Evolutionary conservation across 2,888 invertebrate genomes (phyloP).

Genomic region (Eupithecia dodoneata): DNA sequence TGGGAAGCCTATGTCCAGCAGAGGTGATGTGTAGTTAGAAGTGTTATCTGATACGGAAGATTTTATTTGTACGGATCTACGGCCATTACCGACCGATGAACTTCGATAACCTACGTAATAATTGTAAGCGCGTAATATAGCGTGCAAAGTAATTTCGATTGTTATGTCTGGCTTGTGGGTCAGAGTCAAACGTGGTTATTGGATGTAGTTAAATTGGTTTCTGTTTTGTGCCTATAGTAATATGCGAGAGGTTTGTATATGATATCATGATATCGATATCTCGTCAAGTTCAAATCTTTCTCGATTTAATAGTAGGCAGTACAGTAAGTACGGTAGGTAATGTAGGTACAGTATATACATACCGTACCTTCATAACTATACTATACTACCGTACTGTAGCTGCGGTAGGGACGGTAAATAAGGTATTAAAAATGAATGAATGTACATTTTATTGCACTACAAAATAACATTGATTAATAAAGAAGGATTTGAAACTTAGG

Average conservation of each 20-base stretch:
- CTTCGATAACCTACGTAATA: conserved; percentile 17
- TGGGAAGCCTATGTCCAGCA: too few species aligned
- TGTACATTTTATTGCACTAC: too few species aligned
- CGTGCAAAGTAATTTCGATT: conserved; percentile 17
- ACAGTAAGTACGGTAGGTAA: too few species aligned
- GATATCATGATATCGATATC: not conserved
- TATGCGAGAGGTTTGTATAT: not conserved
- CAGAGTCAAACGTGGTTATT: conserved; percentile 17
- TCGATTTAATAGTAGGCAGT: not conserved
- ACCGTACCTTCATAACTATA: too few species aligned
- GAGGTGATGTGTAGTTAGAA: not conserved
- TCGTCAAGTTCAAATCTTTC: not conserved
- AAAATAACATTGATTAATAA: too few species aligned
- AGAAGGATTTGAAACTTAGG: too few species aligned
- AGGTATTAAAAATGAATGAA: too few species aligned
- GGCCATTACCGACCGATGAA: conserved; percentile 29
- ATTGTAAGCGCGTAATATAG: conserved; percentile 7
- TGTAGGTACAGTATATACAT: too few species aligned
- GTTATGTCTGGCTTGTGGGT: conserved; percentile 18
- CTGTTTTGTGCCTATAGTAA: not conserved
- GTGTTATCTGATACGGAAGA: conserved; percentile 28
- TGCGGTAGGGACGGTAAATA: too few species aligned
- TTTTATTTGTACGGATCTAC: conserved; percentile 15
- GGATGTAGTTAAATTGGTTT: not conserved
- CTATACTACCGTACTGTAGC: too few species aligned